Base-by-base conservation (phyloP, 2,113 vertebrate species). In the Perca flavescens region DNA sequence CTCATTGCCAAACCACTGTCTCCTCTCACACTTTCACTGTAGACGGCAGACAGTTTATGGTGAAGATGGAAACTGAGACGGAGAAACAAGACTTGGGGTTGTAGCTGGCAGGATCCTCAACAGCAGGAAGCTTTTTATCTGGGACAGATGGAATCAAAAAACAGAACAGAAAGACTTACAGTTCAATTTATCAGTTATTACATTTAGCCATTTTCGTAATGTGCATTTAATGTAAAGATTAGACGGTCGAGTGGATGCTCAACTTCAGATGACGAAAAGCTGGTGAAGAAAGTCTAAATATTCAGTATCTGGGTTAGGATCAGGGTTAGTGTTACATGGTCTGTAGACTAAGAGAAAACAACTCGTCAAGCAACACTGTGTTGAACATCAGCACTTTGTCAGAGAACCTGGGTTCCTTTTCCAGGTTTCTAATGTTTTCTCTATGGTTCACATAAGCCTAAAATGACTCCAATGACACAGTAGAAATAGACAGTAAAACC, bases 1-100 rank as follows among this genome's bases (percentile, higher is more conserved):
- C 43, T 66, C 52, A 0, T 69, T 86, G 90, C 89, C 92, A 92
- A 93, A 92, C 89, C 87, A 89, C 89, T 79, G 86, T 89, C 92
- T 85, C 89, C 86, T 84, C 60, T 84, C 60, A 34, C 63, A 62
- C 83, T 50, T 84, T 78, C n/a, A 0, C 63, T 72, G 58, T 25
- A 89, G 90, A 85, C 74, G 7, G 74, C 72, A 25, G 43, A 85
- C 17, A 4, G 67, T 86, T 87, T 77, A 60, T 69, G 75, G 68
- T 54, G 79, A 65, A 83, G 80, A 84, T 28, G 7, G 61, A 4
- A 10, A 3, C n/a, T 5, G 28, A 36, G 58, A 40, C 58, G 6
- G 57, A 78, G 66, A 43, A 77, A 54, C 22, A 31, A 53, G 65
- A 47, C 8, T 40, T 15, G 22, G 10, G 63, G 60, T 78, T 80